Base-by-base conservation (phyloP, 2,113 vertebrate genomes). In the Pseudorasbora parva region DNA sequence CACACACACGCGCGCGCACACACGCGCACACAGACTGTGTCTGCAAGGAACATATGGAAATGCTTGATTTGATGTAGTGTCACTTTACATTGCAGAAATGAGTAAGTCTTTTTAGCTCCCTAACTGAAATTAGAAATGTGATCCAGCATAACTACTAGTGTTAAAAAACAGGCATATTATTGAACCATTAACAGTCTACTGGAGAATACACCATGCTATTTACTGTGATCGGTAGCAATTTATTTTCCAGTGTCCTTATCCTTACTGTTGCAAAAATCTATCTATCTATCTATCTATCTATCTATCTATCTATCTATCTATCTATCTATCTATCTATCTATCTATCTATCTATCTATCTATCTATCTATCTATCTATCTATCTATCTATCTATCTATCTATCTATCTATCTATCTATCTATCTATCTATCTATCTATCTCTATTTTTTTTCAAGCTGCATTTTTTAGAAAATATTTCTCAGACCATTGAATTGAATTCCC, bases 11-110 rank as follows among this genome's bases (percentile, higher is more conserved):
- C 76, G 43, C 83, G 64, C 68, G n/a, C 83, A 74, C 83, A 30
- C 78, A 68, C 71, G 37, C 78, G 60, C 84, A 82, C 73, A 78
- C 79, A 78, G 49, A 19, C 17, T 21, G 62, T 74, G 25, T 72
- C 96, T 94, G 93, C 95, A 93, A 95, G 92, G 93, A 94, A 96
- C 97, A 99, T 98, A 96, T 99, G 97, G 98, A 99, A 99, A 96
- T 97, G 97, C 96, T 99, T 99, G 97, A 97, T 98, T 97, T 99
- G 97, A 98, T 98, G 96, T 97, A 98, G 97, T 97, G 97, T 98
- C 97, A 95, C 97, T 98, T 99, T 98, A 97, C 97, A 96, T 97
- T 96, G 97, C 96, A 96, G 95, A 97, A 98, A 99, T 96, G 96
- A 98, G 96, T 93, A 88, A 94, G 96, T 95, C 94, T 96, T 88